These are phyloP conservation scores for Chaenogobius annularis DNA, from an alignment of 2,113 vertebrate species.

Conservation along the genomic window DNA sequence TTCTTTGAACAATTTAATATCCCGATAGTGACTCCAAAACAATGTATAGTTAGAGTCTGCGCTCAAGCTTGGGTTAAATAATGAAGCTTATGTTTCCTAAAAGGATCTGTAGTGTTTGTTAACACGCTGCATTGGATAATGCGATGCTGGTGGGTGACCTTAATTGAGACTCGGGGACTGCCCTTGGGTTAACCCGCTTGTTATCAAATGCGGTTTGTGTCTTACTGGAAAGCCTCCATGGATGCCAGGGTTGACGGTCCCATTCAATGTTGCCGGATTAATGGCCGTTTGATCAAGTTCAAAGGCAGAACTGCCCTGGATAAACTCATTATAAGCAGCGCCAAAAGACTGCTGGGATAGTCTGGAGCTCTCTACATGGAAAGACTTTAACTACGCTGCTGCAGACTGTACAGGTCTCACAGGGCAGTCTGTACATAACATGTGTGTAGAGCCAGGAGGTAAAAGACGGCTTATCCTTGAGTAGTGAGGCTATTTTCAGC, in stretches of 20 bases:
- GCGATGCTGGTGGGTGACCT: conserved; percentile 48
- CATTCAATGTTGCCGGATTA: conserved; percentile 59
- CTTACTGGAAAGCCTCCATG: conserved; percentile 60
- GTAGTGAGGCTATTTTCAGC: conserved; percentile 34
- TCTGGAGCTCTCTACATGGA: conserved; percentile 42
- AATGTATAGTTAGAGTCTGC: neutral
- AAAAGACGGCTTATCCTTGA: conserved; percentile 39
- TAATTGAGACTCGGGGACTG: conserved; percentile 60
- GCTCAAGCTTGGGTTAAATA: conserved; percentile 9
- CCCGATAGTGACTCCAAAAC: neutral
- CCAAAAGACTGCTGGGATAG: conserved; percentile 46
- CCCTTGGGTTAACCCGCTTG: conserved; percentile 56
- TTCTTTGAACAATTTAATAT: neutral
- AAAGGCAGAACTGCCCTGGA: conserved; percentile 57
- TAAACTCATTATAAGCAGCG: conserved; percentile 62
- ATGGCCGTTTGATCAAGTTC: conserved; percentile 69
- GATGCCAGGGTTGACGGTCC: conserved; percentile 61
- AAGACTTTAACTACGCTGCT: conserved; percentile 59
- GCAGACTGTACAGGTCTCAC: conserved; percentile 46
- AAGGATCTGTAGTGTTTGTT: conserved; percentile 32
- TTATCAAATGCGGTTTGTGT: conserved; percentile 67
- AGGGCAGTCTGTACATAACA: conserved; percentile 56
- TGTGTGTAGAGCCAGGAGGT: conserved; percentile 32
- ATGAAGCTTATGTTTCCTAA: conserved; percentile 16
- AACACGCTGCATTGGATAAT: conserved; percentile 44